Conservation (phyloP, 2,888 invertebrate species). For the Hydraecia micacea region DNA sequence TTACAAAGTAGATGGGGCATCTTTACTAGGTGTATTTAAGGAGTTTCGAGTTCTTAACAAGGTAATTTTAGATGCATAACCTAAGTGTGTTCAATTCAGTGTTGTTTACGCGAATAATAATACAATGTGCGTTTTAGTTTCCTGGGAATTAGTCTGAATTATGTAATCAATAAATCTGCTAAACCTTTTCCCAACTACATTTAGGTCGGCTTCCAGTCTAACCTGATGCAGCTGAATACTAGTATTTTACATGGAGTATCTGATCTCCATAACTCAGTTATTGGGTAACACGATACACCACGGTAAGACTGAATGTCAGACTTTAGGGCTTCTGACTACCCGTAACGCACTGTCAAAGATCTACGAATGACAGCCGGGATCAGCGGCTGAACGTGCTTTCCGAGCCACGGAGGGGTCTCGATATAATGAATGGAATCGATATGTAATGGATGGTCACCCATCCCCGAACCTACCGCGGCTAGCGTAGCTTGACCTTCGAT, state of each 20-base stretch:
- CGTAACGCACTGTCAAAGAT: neutral
- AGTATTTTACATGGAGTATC: neutral
- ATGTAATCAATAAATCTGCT: neutral
- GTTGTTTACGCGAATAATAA: neutral
- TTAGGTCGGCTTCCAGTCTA: neutral
- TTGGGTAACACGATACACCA: neutral
- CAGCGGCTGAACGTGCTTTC: no score
- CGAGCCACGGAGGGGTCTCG: neutral
- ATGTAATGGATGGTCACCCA: neutral
- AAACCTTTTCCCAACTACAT: neutral
- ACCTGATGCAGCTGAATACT: neutral
- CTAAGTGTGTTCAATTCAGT: neutral
- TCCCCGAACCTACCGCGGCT: neutral
- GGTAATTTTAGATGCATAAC: slow-evolving; percentile 11
- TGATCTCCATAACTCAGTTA: neutral
- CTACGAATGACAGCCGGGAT: neutral
- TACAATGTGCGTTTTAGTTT: neutral
- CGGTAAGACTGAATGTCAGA: neutral
- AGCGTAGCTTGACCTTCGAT: neutral
- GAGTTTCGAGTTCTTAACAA: slow-evolving; percentile 20
- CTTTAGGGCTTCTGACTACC: neutral
- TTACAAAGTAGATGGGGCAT: slow-evolving; percentile 29
- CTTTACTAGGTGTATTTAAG: slow-evolving; percentile 22
- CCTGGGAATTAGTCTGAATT: neutral
- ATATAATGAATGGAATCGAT: neutral